Percentiles rank a stretch among this genome's conserved stretches.
phyloP scores from a whole-genome alignment of 2,113 vertebrate genomes.

The Siniperca knerii region DNA sequence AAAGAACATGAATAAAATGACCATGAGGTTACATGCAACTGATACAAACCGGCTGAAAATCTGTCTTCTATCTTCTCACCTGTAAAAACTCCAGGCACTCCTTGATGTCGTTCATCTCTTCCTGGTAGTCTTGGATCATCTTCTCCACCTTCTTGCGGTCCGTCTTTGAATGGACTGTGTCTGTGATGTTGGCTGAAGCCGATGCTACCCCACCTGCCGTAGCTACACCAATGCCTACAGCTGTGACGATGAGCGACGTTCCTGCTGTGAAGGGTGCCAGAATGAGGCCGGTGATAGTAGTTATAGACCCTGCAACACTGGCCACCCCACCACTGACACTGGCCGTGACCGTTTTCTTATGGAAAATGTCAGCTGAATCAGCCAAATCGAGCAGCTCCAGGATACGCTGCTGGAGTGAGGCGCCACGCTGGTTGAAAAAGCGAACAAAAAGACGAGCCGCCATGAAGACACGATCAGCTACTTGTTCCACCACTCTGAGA shows the following conservation, averaged over 20 bases:
- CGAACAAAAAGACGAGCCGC: constrained; percentile 81
- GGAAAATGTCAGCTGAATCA: constrained; percentile 81
- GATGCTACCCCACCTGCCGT: constrained; percentile 83
- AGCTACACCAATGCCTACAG: constrained; percentile 84
- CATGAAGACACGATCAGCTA: constrained; percentile 84
- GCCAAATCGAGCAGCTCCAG: constrained; percentile 77
- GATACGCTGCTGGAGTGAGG: constrained; percentile 75
- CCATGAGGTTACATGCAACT: background rate
- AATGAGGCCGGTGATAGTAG: constrained; percentile 85
- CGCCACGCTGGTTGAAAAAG: constrained; percentile 76
- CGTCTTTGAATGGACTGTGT: constrained; percentile 83
- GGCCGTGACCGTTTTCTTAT: constrained; percentile 82
- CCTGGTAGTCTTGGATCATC: constrained; percentile 84
- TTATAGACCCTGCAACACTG: constrained; percentile 82
- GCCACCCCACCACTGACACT: constrained; percentile 82
- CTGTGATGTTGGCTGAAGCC: constrained; percentile 84
- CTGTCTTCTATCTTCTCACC: constrained; percentile 53
- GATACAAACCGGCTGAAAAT: background rate
- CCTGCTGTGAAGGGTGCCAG: constrained; percentile 86
- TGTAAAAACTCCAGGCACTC: constrained; percentile 84
- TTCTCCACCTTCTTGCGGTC: constrained; percentile 85
- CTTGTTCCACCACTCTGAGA: constrained; percentile 78
- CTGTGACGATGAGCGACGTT: constrained; percentile 84
- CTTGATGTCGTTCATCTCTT: constrained; percentile 81
- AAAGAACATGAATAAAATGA: background rate